phyloP scores from a whole-genome alignment of 2,888 invertebrate genomes.

The Microdon myrmicae region DNA sequence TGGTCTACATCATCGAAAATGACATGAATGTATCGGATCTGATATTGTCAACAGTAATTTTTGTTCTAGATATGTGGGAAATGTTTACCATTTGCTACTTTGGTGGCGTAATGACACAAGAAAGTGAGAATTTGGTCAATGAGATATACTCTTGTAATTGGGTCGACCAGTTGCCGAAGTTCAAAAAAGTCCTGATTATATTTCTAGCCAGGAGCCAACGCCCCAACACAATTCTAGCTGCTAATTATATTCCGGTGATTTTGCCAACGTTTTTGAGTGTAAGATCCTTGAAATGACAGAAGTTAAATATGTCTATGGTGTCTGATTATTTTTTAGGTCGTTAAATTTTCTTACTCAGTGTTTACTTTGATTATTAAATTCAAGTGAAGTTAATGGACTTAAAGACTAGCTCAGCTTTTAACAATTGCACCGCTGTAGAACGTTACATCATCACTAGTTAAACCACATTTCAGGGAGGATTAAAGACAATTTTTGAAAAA shows the following conservation, averaged over 20 bases:
- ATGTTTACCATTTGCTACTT: slow-evolving; percentile 70
- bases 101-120: slow-evolving; percentile 68
- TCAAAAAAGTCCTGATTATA: slow-evolving; percentile 67
- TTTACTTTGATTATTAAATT: slow-evolving; percentile 58
- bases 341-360: slow-evolving; percentile 58
- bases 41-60: slow-evolving; percentile 60
- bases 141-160: slow-evolving; percentile 70
- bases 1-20: slow-evolving; percentile 65
- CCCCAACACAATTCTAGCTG: slow-evolving; percentile 69
- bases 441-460: too few species aligned
- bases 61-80: slow-evolving; percentile 70
- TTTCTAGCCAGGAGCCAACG: slow-evolving; percentile 69
- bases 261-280: slow-evolving; percentile 70
- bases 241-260: slow-evolving; percentile 69
- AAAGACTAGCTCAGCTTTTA: too few species aligned
- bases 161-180: slow-evolving; percentile 68
- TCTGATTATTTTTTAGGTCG: slow-evolving; percentile 39
- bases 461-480: too few species aligned
- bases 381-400: slow-evolving; percentile 47
- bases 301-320: neutral
- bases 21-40: slow-evolving; percentile 57
- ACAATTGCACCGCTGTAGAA: too few species aligned
- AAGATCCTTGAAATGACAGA: slow-evolving; percentile 34
- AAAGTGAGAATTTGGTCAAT: slow-evolving; percentile 69
- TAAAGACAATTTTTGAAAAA: too few species aligned